Evolutionary conservation across 1,140 invertebrate genomes (phyloP).

Genomic region (Anoplophora glabripennis): DNA sequence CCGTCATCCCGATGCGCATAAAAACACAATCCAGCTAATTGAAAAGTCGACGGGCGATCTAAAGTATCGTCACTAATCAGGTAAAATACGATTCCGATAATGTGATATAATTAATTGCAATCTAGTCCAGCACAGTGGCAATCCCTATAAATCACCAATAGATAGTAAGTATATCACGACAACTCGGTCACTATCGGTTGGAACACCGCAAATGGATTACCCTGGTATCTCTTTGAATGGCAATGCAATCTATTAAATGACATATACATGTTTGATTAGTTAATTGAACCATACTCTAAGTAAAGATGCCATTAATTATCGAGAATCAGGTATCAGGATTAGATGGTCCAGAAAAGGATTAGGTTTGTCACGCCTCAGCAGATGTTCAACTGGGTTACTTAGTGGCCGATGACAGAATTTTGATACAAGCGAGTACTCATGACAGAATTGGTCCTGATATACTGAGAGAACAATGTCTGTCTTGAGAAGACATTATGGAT

Average conservation of each 20-base stretch:
- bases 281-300: neutral
- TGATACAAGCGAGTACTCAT: too few relatives aligned
- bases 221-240: slow-evolving; percentile 5
- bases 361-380: neutral
- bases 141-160: slow-evolving; percentile 5
- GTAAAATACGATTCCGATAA: neutral
- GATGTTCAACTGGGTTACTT: neutral
- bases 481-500: too few relatives aligned
- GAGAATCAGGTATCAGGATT: neutral
- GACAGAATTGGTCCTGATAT: too few relatives aligned
- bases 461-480: too few relatives aligned
- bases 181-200: slow-evolving; percentile 5
- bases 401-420: neutral
- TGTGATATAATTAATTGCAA: neutral
- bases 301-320: neutral
- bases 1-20: too few relatives aligned
- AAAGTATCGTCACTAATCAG: neutral
- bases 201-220: slow-evolving; percentile 3
- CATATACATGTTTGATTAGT: slow-evolving; percentile 1
- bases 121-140: neutral
- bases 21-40: too few relatives aligned
- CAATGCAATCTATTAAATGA: slow-evolving; percentile 5
- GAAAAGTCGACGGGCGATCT: too few relatives aligned
- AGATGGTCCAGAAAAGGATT: neutral
- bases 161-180: slow-evolving; percentile 9